Conservation (phyloP, 1,140 invertebrate species). For the Belonocnema kinseyi region DNA sequence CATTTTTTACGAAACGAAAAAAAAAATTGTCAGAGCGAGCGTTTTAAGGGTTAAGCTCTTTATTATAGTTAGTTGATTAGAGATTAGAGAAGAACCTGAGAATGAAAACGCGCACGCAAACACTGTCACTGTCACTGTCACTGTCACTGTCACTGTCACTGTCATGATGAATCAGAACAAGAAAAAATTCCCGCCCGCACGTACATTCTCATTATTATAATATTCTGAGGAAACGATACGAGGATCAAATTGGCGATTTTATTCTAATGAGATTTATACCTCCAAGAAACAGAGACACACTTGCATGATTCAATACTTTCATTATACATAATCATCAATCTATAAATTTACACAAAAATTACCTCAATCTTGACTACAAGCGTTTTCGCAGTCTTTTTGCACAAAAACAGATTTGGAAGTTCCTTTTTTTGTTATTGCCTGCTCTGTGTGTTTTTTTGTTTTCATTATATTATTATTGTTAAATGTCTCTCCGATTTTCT, state of each 20-base stretch:
- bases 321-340: conserved; percentile 35
- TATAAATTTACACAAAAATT: conserved; percentile 38
- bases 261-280: conserved; percentile 36
- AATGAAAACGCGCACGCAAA: conserved; percentile 35
- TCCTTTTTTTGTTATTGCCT: conserved; percentile 45
- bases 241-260: conserved; percentile 17
- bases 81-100: conserved; percentile 61
- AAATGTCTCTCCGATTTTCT: neutral
- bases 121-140: neutral
- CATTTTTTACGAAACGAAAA: conserved; percentile 55
- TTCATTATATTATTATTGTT: conserved; percentile 5
- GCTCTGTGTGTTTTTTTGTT: conserved; percentile 27
- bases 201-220: conserved; percentile 53
- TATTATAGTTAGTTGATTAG: conserved; percentile 73
- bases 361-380: conserved; percentile 45
- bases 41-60: conserved; percentile 71
- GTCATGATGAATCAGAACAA: conserved; percentile 32
- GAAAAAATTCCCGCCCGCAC: conserved; percentile 45
- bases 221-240: conserved; percentile 29
- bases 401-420: conserved; percentile 37
- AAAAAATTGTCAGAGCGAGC: conserved; percentile 73
- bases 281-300: conserved; percentile 12
- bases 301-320: conserved; percentile 8
- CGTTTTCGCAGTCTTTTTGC: conserved; percentile 2
- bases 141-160: neutral